Percentiles rank a stretch among this genome's conserved stretches.
Conservation (phyloP, 2,888 invertebrate genomes). For the Mycalesis mineus region DNA sequence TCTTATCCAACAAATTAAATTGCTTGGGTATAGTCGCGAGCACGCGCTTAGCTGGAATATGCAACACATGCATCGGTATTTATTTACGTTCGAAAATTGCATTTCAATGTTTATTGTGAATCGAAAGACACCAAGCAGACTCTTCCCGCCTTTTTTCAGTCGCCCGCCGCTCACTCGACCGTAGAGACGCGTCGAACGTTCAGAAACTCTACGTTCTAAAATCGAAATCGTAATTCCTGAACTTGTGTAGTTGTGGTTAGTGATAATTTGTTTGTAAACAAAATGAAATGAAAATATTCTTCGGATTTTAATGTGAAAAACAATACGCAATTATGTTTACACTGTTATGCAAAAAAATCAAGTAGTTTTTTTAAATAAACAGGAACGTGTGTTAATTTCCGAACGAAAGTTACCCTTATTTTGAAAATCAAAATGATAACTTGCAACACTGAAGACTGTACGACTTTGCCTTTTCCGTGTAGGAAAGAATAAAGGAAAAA, state of each 20-base stretch:
- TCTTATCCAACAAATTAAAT: neutral
- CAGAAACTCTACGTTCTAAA: slow-evolving; percentile 32
- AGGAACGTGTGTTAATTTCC: too few relatives aligned
- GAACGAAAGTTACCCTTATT: too few relatives aligned
- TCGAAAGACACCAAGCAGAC: slow-evolving; percentile 4
- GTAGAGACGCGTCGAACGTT: slow-evolving; percentile 31
- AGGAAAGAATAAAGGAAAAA: too few relatives aligned
- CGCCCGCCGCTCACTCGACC: slow-evolving; percentile 32
- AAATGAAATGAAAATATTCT: neutral
- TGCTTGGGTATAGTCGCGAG: neutral
- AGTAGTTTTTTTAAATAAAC: too few relatives aligned
- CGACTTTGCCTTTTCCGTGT: too few relatives aligned
- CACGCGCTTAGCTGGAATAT: neutral
- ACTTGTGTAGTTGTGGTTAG: neutral
- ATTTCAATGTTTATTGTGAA: neutral
- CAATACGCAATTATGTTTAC: too few relatives aligned
- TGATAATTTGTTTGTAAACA: neutral
- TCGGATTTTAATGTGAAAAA: too few relatives aligned
- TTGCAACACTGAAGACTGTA: too few relatives aligned
- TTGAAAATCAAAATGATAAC: too few relatives aligned
- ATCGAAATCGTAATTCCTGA: slow-evolving; percentile 12
- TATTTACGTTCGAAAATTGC: slow-evolving; percentile 7
- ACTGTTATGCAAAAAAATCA: too few relatives aligned
- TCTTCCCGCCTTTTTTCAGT: slow-evolving; percentile 57
- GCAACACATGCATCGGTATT: neutral